A percentile compares a stretch with the other conserved stretches of the same genome.
phyloP scores from a whole-genome alignment of 2,797 vertebrate genomes.

The Kryptopterus vitreolus region DNA sequence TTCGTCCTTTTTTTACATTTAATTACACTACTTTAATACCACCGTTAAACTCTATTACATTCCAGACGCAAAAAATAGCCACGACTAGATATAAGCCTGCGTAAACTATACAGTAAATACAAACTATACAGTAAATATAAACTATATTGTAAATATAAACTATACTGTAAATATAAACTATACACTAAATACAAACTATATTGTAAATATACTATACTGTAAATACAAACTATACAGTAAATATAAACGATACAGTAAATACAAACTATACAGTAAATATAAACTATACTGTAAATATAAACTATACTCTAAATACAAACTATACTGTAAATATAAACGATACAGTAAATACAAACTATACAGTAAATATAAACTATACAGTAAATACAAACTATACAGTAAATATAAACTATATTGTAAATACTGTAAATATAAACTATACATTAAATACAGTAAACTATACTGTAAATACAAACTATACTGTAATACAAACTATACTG shows the following conservation, averaged over 20 bases:
- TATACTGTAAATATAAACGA: no score
- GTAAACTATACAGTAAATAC: background rate
- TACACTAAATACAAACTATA: background rate
- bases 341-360: background rate
- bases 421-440: no score
- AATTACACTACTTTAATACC: background rate
- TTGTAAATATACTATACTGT: no score
- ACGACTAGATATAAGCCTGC: background rate
- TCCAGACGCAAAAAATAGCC: background rate
- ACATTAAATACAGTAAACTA: background rate
- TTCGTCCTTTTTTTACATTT: background rate
- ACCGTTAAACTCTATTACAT: background rate
- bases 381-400: background rate
- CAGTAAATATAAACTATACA: background rate
- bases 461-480: background rate
- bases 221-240: background rate
- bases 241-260: no score
- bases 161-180: background rate
- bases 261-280: background rate
- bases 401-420: no score
- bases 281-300: no score
- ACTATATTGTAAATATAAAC: no score
- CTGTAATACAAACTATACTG: no score
- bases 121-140: background rate
- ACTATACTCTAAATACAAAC: background rate